Conservation (phyloP, 2,797 vertebrate species). For the Ctenopoma kingsleyae region DNA sequence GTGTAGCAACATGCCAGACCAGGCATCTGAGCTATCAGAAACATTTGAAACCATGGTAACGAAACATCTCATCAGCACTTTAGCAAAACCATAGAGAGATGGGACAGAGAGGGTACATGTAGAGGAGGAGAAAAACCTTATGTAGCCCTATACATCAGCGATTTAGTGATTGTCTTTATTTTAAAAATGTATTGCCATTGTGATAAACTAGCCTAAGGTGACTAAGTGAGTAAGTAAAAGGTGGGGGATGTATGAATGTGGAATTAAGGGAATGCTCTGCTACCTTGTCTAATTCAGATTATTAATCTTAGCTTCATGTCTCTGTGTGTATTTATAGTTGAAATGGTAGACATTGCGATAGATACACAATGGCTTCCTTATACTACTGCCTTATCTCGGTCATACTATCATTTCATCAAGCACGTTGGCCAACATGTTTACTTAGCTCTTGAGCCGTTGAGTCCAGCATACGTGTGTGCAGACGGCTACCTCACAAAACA, state of each 20-base stretch:
- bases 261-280: background rate
- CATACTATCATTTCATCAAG: constrained; percentile 56
- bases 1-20: constrained; percentile 69
- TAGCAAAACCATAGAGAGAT: constrained; percentile 49
- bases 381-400: constrained; percentile 48
- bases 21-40: constrained; percentile 68
- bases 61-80: constrained; percentile 62
- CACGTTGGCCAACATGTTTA: constrained; percentile 48
- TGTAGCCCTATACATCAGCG: background rate
- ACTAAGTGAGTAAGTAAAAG: background rate
- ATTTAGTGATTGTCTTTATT: background rate
- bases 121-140: constrained; percentile 21
- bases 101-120: constrained; percentile 38
- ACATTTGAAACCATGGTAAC: constrained; percentile 79
- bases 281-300: background rate
- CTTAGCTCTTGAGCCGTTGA: constrained; percentile 14
- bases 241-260: background rate
- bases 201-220: background rate
- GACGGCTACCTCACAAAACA: constrained; percentile 19
- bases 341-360: constrained; percentile 27
- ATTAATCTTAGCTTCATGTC: constrained; percentile 10
- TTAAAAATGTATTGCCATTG: background rate
- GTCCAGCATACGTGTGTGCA: constrained; percentile 18
- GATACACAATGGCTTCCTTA: constrained; percentile 53
- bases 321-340: constrained; percentile 6